These are phyloP conservation scores for Labeo calbasu DNA, from an alignment of 2,797 vertebrate genomes.

Conservation along the genomic window DNA sequence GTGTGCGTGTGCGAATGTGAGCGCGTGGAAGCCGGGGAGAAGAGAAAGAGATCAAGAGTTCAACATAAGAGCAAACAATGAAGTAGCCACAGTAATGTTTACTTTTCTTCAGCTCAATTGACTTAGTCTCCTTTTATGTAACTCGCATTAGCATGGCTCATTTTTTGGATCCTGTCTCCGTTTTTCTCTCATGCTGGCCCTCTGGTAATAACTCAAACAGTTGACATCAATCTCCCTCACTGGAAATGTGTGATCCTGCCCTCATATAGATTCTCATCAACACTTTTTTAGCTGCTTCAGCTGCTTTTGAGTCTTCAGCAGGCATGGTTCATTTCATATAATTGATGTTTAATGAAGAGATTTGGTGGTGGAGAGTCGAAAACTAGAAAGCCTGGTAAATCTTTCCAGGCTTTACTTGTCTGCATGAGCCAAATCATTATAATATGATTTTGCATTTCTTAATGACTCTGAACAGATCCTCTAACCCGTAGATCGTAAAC, in stretches of 20 bases:
- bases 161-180: neutral
- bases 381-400: neutral
- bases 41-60: conserved; percentile 25
- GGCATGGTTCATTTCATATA: conserved; percentile 31
- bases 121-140: conserved; percentile 23
- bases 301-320: conserved; percentile 22
- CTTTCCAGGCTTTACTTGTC: neutral
- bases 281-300: conserved; percentile 16
- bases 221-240: conserved; percentile 39
- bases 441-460: conserved; percentile 37
- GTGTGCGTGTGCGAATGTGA: neutral
- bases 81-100: conserved; percentile 41
- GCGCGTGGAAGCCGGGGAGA: neutral
- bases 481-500: conserved; percentile 5
- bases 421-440: neutral
- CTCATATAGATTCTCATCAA: conserved; percentile 33
- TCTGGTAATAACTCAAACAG: conserved; percentile 28
- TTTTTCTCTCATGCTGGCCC: conserved; percentile 4
- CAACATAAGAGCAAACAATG: conserved; percentile 28
- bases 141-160: neutral
- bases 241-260: conserved; percentile 28
- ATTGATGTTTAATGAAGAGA: conserved; percentile 26
- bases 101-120: conserved; percentile 21
- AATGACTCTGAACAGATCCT: conserved; percentile 21
- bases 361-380: conserved; percentile 22